phyloP scores from a whole-genome alignment of 1,140 invertebrate species.

The Meloidogyne hapla region DNA sequence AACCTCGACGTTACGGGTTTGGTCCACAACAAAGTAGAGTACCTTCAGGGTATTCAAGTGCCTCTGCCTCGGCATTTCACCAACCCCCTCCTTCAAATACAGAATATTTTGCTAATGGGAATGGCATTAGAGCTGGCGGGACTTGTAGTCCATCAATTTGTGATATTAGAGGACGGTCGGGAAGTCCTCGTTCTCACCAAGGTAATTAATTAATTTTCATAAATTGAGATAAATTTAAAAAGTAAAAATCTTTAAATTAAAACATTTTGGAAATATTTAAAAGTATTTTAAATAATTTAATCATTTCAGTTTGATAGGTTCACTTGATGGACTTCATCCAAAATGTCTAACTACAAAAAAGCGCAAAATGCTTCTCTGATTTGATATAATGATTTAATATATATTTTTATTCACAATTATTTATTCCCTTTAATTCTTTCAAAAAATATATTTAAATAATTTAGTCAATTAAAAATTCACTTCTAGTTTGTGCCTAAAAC shows the following conservation, averaged over 20 bases:
- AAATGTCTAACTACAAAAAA: not conserved
- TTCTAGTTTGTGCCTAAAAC: too few species aligned
- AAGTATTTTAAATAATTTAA: not conserved
- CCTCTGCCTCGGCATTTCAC: not conserved
- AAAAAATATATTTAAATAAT: not conserved
- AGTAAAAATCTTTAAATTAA: too few species aligned
- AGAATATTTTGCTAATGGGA: not conserved
- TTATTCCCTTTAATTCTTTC: not conserved
- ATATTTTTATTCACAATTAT: too few species aligned
- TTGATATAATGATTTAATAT: not conserved
- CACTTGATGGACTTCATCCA: not conserved
- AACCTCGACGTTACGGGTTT: slow-evolving; percentile 27
- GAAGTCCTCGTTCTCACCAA: slow-evolving; percentile 1
- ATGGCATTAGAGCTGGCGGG: not conserved
- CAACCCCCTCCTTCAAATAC: not conserved
- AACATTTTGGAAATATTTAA: too few species aligned
- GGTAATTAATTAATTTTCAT: not conserved
- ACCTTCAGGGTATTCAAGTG: not conserved
- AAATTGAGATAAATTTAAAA: not conserved
- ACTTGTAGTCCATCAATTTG: not conserved
- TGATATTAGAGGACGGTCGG: not conserved
- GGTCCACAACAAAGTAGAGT: not conserved
- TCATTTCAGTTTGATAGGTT: not conserved
- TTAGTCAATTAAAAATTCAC: too few species aligned
- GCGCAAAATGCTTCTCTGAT: not conserved